phyloP scores from a whole-genome alignment of 2,888 invertebrate species.

The Harpagoxenus sublaevis region DNA sequence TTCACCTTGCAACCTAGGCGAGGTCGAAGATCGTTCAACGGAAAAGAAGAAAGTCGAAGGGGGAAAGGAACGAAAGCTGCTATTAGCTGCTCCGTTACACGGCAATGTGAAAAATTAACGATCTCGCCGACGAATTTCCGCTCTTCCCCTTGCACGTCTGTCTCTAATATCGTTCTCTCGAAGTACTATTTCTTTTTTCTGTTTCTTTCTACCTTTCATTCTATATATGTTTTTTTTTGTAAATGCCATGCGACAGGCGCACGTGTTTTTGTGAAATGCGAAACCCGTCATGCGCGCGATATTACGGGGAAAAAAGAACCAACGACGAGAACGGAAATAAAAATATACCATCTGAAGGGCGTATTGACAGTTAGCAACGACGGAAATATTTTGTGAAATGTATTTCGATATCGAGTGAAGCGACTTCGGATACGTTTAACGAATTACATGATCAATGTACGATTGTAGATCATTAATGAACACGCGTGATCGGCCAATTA shows the following conservation, averaged over 20 bases:
- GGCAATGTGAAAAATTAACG: conserved; percentile 63
- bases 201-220: background rate
- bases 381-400: conserved; percentile 60
- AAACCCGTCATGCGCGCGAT: conserved; percentile 46
- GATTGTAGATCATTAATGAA: background rate
- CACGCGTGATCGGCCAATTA: background rate
- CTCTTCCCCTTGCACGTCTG: conserved; percentile 14
- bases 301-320: conserved; percentile 6
- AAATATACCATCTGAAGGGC: conserved; percentile 56
- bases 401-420: conserved; percentile 27
- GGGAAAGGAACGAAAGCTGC: conserved; percentile 33
- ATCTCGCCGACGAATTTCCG: conserved; percentile 33
- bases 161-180: conserved; percentile 7
- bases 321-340: conserved; percentile 58
- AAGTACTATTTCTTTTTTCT: background rate
- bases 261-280: conserved; percentile 53
- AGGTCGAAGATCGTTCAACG: conserved; percentile 62
- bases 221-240: conserved; percentile 30
- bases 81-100: conserved; percentile 64
- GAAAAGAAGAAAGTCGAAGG: conserved; percentile 33
- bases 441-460: conserved; percentile 5
- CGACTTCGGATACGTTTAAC: background rate
- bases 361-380: conserved; percentile 56
- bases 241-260: conserved; percentile 43
- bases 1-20: conserved; percentile 72